Percentiles rank a stretch among this genome's conserved stretches.
Evolutionary conservation across 2,797 vertebrate genomes (phyloP).

Genomic region (Gallirallus australis): DNA sequence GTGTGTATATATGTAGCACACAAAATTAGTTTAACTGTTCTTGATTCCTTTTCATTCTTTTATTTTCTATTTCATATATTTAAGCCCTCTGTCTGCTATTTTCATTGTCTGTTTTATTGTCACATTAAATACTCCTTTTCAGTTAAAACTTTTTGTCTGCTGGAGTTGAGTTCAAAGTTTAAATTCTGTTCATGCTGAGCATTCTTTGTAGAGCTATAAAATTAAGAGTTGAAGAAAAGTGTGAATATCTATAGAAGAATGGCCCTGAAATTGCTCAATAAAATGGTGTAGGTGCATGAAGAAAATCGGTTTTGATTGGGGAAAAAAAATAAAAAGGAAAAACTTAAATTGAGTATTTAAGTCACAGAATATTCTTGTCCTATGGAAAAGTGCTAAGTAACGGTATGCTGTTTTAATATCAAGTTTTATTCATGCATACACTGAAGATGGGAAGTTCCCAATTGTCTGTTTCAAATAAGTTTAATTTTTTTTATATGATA

Average conservation of each 20-base stretch:
- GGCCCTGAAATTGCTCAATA: conserved; percentile 17
- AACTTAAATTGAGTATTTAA: neutral
- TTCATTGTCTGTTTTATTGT: neutral
- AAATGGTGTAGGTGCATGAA: conserved; percentile 3
- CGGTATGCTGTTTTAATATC: neutral
- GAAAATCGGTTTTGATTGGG: neutral
- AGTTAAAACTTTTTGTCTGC: neutral
- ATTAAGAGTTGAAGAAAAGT: neutral
- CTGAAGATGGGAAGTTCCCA: neutral
- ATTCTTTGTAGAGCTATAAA: conserved; percentile 34
- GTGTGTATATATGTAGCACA: neutral
- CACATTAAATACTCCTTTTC: neutral
- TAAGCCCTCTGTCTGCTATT: neutral
- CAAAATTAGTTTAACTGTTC: neutral
- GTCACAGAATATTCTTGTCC: conserved; percentile 15
- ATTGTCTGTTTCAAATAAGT: neutral
- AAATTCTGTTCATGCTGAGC: neutral
- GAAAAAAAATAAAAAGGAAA: neutral
- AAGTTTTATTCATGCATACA: neutral
- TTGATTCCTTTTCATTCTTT: neutral
- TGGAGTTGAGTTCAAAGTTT: neutral
- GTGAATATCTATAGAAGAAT: neutral
- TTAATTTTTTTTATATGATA: neutral
- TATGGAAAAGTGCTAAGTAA: conserved; percentile 27
- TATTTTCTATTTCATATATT: neutral